Conservation (phyloP, 2,113 vertebrate genomes). For the Chauna torquata region DNA sequence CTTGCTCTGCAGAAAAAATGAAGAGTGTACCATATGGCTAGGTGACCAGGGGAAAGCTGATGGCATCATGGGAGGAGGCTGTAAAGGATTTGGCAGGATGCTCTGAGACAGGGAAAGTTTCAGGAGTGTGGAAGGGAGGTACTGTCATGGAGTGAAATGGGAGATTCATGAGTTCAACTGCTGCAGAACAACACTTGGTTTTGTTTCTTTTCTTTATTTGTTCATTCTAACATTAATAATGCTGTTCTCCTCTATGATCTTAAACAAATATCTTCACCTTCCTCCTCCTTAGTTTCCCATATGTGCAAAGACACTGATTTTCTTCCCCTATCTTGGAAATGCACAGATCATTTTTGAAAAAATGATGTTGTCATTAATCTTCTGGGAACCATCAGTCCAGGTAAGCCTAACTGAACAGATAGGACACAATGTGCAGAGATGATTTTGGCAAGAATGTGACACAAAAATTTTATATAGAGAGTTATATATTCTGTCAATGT, state of each 20-base stretch:
- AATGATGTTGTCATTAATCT: neutral
- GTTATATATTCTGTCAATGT: neutral
- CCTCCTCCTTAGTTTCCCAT: neutral
- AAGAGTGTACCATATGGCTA: too few relatives aligned
- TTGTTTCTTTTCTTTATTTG: neutral
- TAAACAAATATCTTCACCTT: neutral
- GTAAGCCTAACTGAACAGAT: neutral
- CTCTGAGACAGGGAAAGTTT: neutral
- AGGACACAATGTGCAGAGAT: neutral
- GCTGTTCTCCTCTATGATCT: neutral
- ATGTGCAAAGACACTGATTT: neutral
- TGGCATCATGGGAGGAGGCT: neutral
- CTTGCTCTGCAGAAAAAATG: neutral
- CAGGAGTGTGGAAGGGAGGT: neutral
- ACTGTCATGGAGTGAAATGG: neutral
- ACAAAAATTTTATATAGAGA: neutral
- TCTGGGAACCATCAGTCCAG: neutral
- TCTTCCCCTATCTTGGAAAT: neutral
- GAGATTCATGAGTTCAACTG: neutral
- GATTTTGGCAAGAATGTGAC: neutral
- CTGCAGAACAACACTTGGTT: neutral
- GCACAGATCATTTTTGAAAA: rapidly evolving
- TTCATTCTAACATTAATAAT: neutral
- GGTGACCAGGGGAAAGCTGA: neutral
- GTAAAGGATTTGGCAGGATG: neutral